These are phyloP conservation scores for Pissodes strobi DNA, from an alignment of 1,140 invertebrate genomes.

Conservation along the genomic window DNA sequence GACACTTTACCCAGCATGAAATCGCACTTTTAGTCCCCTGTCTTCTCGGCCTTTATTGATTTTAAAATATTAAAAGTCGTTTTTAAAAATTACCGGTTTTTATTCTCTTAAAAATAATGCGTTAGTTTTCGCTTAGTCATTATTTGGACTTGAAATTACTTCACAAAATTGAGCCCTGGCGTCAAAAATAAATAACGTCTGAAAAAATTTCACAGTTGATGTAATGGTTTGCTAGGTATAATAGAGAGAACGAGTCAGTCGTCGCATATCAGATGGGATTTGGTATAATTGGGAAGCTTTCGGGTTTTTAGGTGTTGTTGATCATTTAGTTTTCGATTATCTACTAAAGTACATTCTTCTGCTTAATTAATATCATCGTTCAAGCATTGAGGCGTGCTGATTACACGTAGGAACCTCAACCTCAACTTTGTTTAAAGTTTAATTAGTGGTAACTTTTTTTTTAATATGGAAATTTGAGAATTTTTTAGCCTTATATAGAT, in stretches of 20 bases:
- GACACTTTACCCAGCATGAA: conserved; percentile 33
- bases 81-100: conserved; percentile 23
- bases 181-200: conserved; percentile 37
- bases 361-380: no score
- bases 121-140: conserved; percentile 22
- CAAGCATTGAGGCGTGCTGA: no score
- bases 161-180: conserved; percentile 26
- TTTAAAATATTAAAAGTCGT: conserved; percentile 21
- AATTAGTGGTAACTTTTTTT: no score
- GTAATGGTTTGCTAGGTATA: conserved; percentile 24
- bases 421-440: no score
- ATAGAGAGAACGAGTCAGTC: conserved; percentile 18
- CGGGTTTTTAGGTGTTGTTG: no score
- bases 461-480: no score
- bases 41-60: conserved; percentile 12
- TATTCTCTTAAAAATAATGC: conserved; percentile 13
- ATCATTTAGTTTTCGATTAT: no score
- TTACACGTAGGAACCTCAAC: no score
- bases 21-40: conserved; percentile 34
- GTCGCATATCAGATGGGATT: neutral
- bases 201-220: conserved; percentile 33
- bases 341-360: no score
- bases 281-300: no score
- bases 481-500: no score
- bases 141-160: conserved; percentile 33